These are phyloP conservation scores for Setipinna tenuifilis DNA, from an alignment of 2,797 vertebrate species.

Conservation along the genomic window DNA sequence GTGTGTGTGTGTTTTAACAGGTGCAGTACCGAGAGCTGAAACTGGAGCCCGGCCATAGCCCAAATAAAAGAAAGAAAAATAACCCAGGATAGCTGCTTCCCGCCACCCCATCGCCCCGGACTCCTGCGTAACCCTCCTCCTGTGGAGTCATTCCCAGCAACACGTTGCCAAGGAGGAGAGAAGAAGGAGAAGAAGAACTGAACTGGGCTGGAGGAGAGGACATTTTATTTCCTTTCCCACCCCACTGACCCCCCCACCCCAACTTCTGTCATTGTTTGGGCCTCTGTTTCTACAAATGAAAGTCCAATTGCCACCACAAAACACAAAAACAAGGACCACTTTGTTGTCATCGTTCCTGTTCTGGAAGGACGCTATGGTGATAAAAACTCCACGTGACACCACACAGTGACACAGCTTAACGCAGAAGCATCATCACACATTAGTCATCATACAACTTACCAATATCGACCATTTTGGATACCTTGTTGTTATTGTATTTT, in stretches of 20 bases:
- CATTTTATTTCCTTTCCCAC: background rate
- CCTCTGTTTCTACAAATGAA: background rate
- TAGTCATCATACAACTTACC: background rate
- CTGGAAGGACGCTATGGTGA: background rate
- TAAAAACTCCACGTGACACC: background rate
- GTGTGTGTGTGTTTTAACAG: slow-evolving; percentile 92
- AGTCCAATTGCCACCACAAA: background rate
- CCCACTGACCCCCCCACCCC: background rate
- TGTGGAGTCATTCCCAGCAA: slow-evolving; percentile 67
- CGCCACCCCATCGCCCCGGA: slow-evolving; percentile 64
- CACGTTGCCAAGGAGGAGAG: slow-evolving; percentile 61
- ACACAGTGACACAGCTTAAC: background rate
- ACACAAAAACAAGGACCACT: background rate
- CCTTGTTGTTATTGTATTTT: background rate
- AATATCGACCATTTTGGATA: background rate
- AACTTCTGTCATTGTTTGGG: background rate
- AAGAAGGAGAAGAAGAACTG: slow-evolving; percentile 50
- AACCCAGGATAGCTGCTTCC: slow-evolving; percentile 83
- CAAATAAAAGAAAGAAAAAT: slow-evolving; percentile 98
- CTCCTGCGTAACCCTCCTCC: slow-evolving; percentile 45
- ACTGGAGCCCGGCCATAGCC: slow-evolving; percentile 92
- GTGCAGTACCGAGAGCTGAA: slow-evolving; percentile 98
- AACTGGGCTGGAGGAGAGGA: background rate
- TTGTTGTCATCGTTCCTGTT: background rate
- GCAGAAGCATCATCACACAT: background rate